Evolutionary conservation across 64 coral and sea anemone species (phyloP).

Genomic region (Dendrophyllia cribrosa): DNA sequence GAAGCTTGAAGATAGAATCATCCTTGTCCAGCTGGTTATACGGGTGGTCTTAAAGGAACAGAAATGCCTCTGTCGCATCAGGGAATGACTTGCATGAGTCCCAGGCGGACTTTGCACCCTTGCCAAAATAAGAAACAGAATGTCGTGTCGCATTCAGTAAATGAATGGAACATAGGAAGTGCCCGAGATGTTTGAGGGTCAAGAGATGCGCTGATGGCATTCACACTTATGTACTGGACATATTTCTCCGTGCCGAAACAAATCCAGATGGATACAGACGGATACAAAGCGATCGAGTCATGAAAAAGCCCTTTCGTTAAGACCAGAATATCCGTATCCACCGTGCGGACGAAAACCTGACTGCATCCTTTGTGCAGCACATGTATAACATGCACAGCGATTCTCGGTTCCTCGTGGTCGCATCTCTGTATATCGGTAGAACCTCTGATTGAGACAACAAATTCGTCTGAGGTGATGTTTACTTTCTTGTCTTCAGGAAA

Average conservation of each 20-base stretch:
- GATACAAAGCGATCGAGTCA: slow-evolving; percentile 15
- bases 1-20: slow-evolving; percentile 15
- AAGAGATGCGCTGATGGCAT: slow-evolving; percentile 9
- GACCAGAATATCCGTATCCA: slow-evolving; percentile 63
- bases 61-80: slow-evolving; percentile 29
- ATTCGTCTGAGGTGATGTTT: slow-evolving; percentile 36
- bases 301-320: slow-evolving; percentile 36
- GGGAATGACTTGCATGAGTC: slow-evolving; percentile 40
- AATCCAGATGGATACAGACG: slow-evolving; percentile 36
- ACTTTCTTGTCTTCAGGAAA: slow-evolving; percentile 15
- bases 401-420: neutral
- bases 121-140: slow-evolving; percentile 36
- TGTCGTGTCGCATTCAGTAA: slow-evolving; percentile 34
- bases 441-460: slow-evolving; percentile 20
- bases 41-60: neutral
- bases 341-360: neutral
- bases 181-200: slow-evolving; percentile 2
- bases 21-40: slow-evolving; percentile 6
- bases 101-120: slow-evolving; percentile 45
- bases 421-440: neutral
- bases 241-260: slow-evolving; percentile 38
- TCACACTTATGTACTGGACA: slow-evolving; percentile 33
- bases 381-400: neutral
- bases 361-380: neutral
- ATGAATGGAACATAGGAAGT: slow-evolving; percentile 43